phyloP scores from a whole-genome alignment of 2,113 vertebrate genomes.

The Gambusia affinis region DNA sequence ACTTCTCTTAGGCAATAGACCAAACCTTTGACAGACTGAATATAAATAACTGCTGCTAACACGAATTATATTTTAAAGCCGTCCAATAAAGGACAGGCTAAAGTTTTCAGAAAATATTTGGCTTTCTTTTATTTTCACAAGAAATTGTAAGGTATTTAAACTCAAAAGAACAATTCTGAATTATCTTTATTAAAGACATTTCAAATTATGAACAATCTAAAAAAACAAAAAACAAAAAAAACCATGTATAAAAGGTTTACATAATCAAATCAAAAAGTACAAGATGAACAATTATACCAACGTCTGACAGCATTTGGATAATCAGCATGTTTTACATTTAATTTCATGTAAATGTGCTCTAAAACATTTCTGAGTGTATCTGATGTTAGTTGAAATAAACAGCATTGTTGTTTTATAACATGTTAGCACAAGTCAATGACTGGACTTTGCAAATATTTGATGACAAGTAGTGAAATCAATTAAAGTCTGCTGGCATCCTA shows the following conservation, averaged over 20 bases:
- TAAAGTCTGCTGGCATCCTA: too few species aligned
- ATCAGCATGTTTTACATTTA: neutral
- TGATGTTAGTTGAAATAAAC: neutral
- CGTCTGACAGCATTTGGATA: slow-evolving; percentile 27
- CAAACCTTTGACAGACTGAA: slow-evolving; percentile 31
- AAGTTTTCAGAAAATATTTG: neutral
- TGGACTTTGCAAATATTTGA: neutral
- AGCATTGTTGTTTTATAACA: neutral
- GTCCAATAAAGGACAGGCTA: neutral
- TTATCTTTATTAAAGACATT: slow-evolving; percentile 40
- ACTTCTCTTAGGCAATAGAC: slow-evolving; percentile 47
- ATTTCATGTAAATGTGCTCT: slow-evolving; percentile 3
- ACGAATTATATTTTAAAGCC: neutral
- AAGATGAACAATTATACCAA: slow-evolving; percentile 2
- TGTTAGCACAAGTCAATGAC: neutral
- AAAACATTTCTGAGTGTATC: neutral
- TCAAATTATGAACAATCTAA: slow-evolving; percentile 9
- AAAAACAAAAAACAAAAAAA: too few species aligned
- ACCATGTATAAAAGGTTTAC: slow-evolving; percentile 22
- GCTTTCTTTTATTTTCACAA: neutral
- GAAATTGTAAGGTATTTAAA: neutral
- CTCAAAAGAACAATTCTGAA: neutral
- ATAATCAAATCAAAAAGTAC: slow-evolving; percentile 12
- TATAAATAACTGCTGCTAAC: neutral
- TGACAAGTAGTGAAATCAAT: too few species aligned